phyloP scores from a whole-genome alignment of 2,888 invertebrate genomes.

The Orchesella flavescens region DNA sequence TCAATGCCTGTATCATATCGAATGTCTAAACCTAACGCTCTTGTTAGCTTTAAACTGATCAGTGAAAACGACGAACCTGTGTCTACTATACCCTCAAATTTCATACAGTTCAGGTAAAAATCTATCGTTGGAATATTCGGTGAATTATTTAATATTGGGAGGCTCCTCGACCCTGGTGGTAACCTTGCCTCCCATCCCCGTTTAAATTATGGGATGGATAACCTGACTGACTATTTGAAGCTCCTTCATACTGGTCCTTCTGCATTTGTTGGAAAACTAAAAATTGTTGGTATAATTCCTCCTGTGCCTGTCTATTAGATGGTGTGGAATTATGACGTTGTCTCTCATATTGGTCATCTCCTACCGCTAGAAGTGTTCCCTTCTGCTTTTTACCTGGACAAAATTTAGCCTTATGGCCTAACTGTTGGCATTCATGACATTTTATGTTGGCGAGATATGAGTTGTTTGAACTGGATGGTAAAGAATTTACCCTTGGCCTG shows the following conservation, averaged over 20 bases:
- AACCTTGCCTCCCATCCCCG: conserved; percentile 4
- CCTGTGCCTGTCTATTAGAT: not conserved
- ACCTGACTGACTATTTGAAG: no score
- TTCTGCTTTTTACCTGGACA: not conserved
- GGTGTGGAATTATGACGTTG: not conserved
- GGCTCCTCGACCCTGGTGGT: conserved; percentile 13
- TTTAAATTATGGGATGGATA: conserved; percentile 4
- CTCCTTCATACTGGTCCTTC: not conserved
- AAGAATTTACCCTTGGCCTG: no score
- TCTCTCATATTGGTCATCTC: not conserved
- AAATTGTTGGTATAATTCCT: no score
- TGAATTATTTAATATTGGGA: conserved; percentile 23
- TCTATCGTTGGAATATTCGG: not conserved
- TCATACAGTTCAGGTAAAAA: not conserved
- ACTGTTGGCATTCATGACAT: conserved; percentile 7
- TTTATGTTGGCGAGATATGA: not conserved
- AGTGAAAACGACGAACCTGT: conserved; percentile 24
- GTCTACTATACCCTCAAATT: conserved; percentile 29
- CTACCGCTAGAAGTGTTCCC: not conserved
- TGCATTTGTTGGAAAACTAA: not conserved
- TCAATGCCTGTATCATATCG: not conserved
- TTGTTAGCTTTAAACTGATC: conserved; percentile 9
- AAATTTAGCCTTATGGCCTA: conserved; percentile 19
- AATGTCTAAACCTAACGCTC: not conserved
- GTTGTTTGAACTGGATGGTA: no score